Evolutionary conservation across 35 echinoderm and acorn worm species (phyloP).

Genomic region (Ophiothrix spiculata): DNA sequence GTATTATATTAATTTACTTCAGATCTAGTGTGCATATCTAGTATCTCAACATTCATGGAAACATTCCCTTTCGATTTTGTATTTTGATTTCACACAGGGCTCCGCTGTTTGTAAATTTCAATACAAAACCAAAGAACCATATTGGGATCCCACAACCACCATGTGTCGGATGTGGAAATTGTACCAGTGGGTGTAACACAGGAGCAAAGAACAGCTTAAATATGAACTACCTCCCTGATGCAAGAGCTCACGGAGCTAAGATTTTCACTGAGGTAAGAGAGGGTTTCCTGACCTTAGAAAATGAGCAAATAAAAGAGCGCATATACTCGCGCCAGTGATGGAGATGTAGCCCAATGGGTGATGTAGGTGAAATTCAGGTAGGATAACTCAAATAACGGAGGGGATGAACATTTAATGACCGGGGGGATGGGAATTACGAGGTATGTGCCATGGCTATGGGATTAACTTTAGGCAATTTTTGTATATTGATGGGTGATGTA

Average conservation of each 20-base stretch:
- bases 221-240: slow-evolving; percentile 76
- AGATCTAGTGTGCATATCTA: too few species aligned
- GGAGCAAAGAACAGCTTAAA: slow-evolving; percentile 77
- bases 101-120: slow-evolving; percentile 77
- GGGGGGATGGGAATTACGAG: not conserved
- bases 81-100: slow-evolving; percentile 27
- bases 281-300: not conserved
- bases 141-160: slow-evolving; percentile 62
- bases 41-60: too few species aligned
- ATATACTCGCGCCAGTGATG: not conserved
- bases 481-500: too few species aligned
- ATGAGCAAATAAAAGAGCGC: not conserved
- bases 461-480: too few species aligned
- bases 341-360: not conserved
- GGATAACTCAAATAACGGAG: not conserved
- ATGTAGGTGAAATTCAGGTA: not conserved
- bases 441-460: not conserved
- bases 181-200: slow-evolving; percentile 56
- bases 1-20: too few species aligned
- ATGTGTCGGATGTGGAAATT: slow-evolving; percentile 54
- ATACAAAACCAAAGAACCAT: slow-evolving; percentile 47
- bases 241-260: slow-evolving; percentile 61
- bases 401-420: not conserved
- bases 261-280: slow-evolving; percentile 76
- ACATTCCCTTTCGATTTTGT: too few species aligned